Percentiles rank a stretch among this genome's conserved stretches.
Conservation (phyloP, 2,113 vertebrate genomes). For the Larimichthys crocea region DNA sequence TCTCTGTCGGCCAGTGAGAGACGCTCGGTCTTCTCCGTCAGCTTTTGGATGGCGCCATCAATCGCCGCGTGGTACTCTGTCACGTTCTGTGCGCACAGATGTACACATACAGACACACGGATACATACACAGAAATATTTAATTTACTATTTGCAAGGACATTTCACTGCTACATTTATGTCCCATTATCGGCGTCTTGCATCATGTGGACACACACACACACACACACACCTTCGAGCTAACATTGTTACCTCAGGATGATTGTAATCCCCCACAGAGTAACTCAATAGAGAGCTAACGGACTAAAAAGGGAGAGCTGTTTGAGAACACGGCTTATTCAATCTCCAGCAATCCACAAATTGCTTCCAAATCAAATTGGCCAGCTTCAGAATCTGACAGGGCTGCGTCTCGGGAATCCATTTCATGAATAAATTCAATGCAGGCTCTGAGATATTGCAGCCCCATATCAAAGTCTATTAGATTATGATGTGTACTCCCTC, state of each 20-base stretch:
- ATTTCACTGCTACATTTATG: background rate
- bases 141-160: background rate
- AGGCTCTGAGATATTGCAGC: background rate
- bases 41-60: constrained; percentile 88
- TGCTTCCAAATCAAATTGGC: constrained; percentile 42
- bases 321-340: constrained; percentile 34
- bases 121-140: background rate
- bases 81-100: constrained; percentile 83
- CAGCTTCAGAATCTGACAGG: constrained; percentile 6
- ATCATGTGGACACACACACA: background rate
- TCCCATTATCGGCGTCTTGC: background rate
- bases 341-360: constrained; percentile 41
- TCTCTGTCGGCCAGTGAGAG: constrained; percentile 87
- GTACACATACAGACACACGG: background rate
- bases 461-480: constrained; percentile 18
- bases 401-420: constrained; percentile 17
- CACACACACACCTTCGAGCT: constrained; percentile 30
- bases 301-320: constrained; percentile 26
- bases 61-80: constrained; percentile 92
- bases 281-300: constrained; percentile 36
- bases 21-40: constrained; percentile 87
- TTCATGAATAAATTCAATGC: constrained; percentile 42
- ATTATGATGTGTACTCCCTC: constrained; percentile 19
- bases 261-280: constrained; percentile 32
- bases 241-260: constrained; percentile 27